A percentile compares a stretch with the other conserved stretches of the same genome.
Evolutionary conservation across 1,140 invertebrate species (phyloP).

Genomic region (Elymnias hypermnestra): DNA sequence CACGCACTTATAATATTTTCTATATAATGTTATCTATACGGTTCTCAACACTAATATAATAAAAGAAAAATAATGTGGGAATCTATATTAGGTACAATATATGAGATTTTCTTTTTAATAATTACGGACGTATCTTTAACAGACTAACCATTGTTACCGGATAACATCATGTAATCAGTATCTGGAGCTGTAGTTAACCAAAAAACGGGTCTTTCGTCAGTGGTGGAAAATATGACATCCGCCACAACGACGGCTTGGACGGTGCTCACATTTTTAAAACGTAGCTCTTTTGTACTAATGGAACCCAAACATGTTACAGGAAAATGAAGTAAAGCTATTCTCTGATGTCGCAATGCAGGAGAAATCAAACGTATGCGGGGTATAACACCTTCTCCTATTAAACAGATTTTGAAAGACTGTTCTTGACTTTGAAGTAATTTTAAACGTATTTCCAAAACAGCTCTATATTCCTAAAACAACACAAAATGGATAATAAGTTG

Average conservation of each 20-base stretch:
- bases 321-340: slow-evolving; percentile 36
- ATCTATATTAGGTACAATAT: no score
- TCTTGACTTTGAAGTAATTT: slow-evolving; percentile 55
- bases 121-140: no score
- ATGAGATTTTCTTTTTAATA: no score
- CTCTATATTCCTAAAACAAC: slow-evolving; percentile 51
- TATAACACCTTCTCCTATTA: slow-evolving; percentile 61
- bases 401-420: slow-evolving; percentile 57
- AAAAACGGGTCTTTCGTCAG: slow-evolving; percentile 48
- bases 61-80: no score
- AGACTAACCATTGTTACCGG: not conserved
- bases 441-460: slow-evolving; percentile 57
- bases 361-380: slow-evolving; percentile 47
- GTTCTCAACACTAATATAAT: no score
- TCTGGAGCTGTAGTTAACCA: slow-evolving; percentile 37
- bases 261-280: slow-evolving; percentile 52
- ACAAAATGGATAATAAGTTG: not conserved
- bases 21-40: no score
- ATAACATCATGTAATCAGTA: slow-evolving; percentile 28
- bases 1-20: no score
- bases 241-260: slow-evolving; percentile 39
- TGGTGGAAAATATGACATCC: slow-evolving; percentile 25
- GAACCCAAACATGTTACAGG: slow-evolving; percentile 60
- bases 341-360: slow-evolving; percentile 37
- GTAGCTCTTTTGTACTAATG: slow-evolving; percentile 35